Percentiles rank a stretch among this genome's conserved stretches.
phyloP scores from a whole-genome alignment of 2,797 vertebrate species.

The Bradypodion pumilum region DNA sequence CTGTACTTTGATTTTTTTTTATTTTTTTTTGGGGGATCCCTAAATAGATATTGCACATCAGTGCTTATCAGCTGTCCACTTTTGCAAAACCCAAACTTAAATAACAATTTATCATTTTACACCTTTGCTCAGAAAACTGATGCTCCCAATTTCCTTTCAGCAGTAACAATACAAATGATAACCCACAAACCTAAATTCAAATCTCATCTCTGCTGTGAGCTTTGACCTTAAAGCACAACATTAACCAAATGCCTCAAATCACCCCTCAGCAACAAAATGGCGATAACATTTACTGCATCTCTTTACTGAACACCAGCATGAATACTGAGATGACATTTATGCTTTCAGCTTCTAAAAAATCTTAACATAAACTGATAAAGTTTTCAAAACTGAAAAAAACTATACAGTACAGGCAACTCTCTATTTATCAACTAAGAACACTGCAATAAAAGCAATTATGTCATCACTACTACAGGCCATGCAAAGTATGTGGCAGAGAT shows the following conservation, averaged over 20 bases:
- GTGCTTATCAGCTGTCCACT: background rate
- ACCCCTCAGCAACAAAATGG: background rate
- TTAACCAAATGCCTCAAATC: background rate
- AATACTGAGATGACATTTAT: background rate
- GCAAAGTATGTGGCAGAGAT: background rate
- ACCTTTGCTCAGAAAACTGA: background rate
- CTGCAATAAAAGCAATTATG: background rate
- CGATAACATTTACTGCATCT: background rate
- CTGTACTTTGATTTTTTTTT: no score
- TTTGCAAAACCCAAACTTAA: background rate
- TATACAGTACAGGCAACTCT: background rate
- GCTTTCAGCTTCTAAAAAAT: background rate
- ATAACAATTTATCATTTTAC: background rate
- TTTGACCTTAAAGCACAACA: background rate
- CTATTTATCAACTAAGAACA: background rate
- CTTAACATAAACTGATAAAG: background rate
- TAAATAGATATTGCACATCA: background rate
- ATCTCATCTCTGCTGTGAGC: background rate
- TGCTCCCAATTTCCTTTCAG: background rate
- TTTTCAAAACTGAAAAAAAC: background rate
- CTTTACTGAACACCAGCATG: background rate
- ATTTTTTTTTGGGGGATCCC: no score
- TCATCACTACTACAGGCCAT: background rate
- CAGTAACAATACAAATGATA: background rate
- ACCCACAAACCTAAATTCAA: background rate